phyloP scores from a whole-genome alignment of 2,888 invertebrate species.

The Catocala fraxini region DNA sequence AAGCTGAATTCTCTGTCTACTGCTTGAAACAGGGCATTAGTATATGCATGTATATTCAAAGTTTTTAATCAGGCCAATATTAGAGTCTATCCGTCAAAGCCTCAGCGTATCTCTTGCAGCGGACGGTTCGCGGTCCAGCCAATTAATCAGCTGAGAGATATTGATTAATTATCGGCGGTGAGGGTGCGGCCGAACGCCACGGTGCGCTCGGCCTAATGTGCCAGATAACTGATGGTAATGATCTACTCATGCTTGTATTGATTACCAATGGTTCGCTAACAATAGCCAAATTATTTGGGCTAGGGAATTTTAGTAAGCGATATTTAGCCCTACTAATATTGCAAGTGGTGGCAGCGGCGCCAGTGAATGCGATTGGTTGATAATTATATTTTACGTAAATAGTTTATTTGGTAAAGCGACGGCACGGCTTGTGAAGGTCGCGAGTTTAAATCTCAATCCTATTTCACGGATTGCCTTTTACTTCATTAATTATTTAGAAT shows the following conservation, averaged over 20 bases:
- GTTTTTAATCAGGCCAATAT: neutral
- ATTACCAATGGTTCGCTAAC: constrained; percentile 25
- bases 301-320: neutral
- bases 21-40: too few relatives aligned
- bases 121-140: constrained; percentile 36
- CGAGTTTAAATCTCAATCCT: too few relatives aligned
- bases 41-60: too few relatives aligned
- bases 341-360: too few relatives aligned
- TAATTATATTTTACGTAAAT: too few relatives aligned
- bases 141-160: constrained; percentile 57
- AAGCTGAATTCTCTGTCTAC: too few relatives aligned
- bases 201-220: constrained; percentile 39
- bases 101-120: neutral
- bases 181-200: constrained; percentile 40
- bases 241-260: constrained; percentile 38
- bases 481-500: too few relatives aligned
- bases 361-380: too few relatives aligned
- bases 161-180: constrained; percentile 56
- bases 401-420: too few relatives aligned
- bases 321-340: too few relatives aligned
- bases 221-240: constrained; percentile 45
- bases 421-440: too few relatives aligned
- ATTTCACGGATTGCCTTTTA: too few relatives aligned
- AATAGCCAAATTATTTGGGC: constrained; percentile 11
- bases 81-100: neutral